Evolutionary conservation across 2,797 vertebrate genomes (phyloP).

Genomic region (Gastrophryne carolinensis): DNA sequence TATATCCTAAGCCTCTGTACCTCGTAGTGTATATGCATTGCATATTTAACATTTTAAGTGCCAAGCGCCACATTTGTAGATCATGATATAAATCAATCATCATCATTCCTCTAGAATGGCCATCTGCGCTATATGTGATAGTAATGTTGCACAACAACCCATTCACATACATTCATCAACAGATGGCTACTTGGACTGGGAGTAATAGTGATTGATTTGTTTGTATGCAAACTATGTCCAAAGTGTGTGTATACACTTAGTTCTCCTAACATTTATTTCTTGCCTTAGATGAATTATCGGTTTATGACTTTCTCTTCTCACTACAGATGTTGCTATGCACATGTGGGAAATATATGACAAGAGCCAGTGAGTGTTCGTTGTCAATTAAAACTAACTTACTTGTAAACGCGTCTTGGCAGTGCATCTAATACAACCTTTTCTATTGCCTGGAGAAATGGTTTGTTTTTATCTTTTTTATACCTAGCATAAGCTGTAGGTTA

Average conservation of each 20-base stretch:
- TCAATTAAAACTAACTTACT: constrained; percentile 31
- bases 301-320: constrained; percentile 17
- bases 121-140: too few relatives aligned
- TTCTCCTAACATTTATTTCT: not conserved
- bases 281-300: not conserved
- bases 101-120: too few relatives aligned
- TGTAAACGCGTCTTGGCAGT: constrained; percentile 12
- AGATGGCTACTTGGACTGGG: too few relatives aligned
- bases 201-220: too few relatives aligned
- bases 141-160: too few relatives aligned
- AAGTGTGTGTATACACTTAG: too few relatives aligned
- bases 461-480: constrained; percentile 45
- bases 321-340: constrained; percentile 18
- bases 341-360: constrained; percentile 20
- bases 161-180: too few relatives aligned
- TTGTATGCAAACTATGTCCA: not conserved
- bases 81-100: too few relatives aligned
- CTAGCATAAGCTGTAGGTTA: constrained; percentile 22
- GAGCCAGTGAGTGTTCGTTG: constrained; percentile 13
- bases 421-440: not conserved
- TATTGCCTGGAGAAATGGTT: constrained; percentile 16
- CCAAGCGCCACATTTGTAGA: too few relatives aligned
- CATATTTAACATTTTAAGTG: too few relatives aligned
- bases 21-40: too few relatives aligned
- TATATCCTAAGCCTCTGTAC: too few relatives aligned